These are phyloP conservation scores for Dicaeum eximium DNA, from an alignment of 2,113 vertebrate species.

Conservation along the genomic window DNA sequence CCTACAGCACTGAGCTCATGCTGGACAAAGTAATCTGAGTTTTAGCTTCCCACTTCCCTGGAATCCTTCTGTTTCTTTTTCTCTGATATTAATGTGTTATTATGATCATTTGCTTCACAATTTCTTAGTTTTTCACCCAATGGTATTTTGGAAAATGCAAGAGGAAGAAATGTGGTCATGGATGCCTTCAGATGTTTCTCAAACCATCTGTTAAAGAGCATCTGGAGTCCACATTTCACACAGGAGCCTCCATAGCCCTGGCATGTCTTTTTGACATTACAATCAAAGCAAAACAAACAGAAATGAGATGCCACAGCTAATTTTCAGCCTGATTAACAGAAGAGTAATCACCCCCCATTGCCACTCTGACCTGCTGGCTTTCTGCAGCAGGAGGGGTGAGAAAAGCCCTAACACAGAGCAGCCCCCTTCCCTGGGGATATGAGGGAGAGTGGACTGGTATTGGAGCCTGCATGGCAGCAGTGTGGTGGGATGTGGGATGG, in stretches of 20 bases:
- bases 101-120: neutral
- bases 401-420: neutral
- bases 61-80: slow-evolving; percentile 16
- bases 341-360: neutral
- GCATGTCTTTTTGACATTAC: neutral
- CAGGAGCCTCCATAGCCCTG: neutral
- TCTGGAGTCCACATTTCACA: neutral
- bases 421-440: neutral
- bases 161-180: neutral
- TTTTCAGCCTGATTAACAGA: neutral
- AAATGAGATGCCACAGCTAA: neutral
- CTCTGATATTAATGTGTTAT: neutral
- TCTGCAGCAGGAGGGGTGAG: neutral
- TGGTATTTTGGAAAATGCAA: neutral
- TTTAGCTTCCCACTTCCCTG: neutral
- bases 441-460: neutral
- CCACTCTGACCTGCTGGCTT: neutral
- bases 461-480: neutral
- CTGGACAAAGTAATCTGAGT: slow-evolving; percentile 65
- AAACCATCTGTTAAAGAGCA: neutral
- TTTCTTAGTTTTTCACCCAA: neutral
- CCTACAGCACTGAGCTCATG: slow-evolving; percentile 43
- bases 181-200: neutral
- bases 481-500: rapidly evolving
- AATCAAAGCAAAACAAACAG: slow-evolving; percentile 17